Evolutionary conservation across 2,113 vertebrate species (phyloP).

Genomic region (Myodes glareolus): DNA sequence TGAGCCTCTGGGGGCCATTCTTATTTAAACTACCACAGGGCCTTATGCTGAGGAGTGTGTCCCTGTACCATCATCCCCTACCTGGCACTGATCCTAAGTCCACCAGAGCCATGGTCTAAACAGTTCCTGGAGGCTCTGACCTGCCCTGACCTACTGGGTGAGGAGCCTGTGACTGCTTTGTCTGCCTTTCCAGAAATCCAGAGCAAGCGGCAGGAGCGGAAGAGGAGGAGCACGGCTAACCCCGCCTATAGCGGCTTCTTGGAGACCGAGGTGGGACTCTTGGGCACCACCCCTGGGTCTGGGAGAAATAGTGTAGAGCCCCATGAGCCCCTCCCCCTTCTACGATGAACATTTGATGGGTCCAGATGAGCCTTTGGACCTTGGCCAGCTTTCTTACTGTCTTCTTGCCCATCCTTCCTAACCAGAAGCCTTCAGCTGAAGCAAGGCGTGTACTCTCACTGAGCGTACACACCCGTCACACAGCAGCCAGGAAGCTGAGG

Average conservation of each 20-base stretch:
- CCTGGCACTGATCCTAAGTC: neutral
- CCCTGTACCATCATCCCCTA: neutral
- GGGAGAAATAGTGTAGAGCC: neutral
- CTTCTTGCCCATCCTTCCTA: neutral
- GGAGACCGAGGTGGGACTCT: slow-evolving; percentile 93
- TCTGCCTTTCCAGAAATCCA: slow-evolving; percentile 91
- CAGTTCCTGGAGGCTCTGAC: neutral
- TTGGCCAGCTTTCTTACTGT: fast-evolving
- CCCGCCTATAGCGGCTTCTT: slow-evolving; percentile 96
- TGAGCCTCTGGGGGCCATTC: neutral
- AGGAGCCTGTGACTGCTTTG: fast-evolving
- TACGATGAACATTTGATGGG: neutral
- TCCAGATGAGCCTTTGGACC: neutral
- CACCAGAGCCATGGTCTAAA: neutral
- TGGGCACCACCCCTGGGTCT: fast-evolving
- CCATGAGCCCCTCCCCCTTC: neutral
- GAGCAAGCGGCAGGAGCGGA: slow-evolving; percentile 96
- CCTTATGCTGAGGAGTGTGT: neutral
- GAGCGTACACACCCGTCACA: neutral
- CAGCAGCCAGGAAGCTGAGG: neutral
- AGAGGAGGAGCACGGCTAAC: slow-evolving; percentile 97
- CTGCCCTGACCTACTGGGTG: no score
- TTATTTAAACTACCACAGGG: neutral
- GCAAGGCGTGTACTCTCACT: neutral
- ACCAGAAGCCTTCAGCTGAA: neutral